Base-by-base conservation (phyloP, 2,888 invertebrate species). In the Gymnocheta viridis region DNA sequence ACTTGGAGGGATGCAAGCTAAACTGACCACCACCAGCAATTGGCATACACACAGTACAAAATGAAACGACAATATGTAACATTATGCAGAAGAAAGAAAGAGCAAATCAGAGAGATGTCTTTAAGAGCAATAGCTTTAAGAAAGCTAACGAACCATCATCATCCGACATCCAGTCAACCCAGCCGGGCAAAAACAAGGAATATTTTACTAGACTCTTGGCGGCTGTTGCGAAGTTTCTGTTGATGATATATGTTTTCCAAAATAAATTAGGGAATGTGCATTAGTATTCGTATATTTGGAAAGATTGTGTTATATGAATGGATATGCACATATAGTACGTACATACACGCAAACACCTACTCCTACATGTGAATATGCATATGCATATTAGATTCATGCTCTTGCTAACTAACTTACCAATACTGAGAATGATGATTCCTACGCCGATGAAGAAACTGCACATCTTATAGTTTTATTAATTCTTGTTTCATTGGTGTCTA, bases 31-130 rank as follows among this genome's bases (percentile, higher is more conserved):
- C 82, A 85, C 32, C 49, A 79, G 5, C n/a, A 60, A 41, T 7
- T 27, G n/a, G 14, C 58, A 29, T 22, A 24, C 32, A 47, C 54
- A 64, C 6, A 69, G 27, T 51, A 60, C 17, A 24, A 49, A 2
- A 78, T 69, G 51, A 78, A 62, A 69, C 44, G 44, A 54, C 22
- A 54, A 32, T 44, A 44, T 58, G 38, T 14, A 24, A 32, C 3
- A 44, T 9, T 58, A 80, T 66, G 70, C 41, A 60, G n/a, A 69
- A 14, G 80, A 66, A 79, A 64, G 85, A 70, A 84, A 82, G 84
- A 86, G 82, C 58, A 82, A 82, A 78, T 77, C 80, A 82, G 83
- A 85, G 67, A 86, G 79, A 82, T 79, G 78, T 78, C 76, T 70
- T 74, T 41, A 72, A 80, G 76, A 83, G 69, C 24, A 67, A 76